A percentile compares a stretch with the other conserved stretches of the same genome.
These are phyloP conservation scores for Zingel zingel DNA, from an alignment of 2,113 vertebrate genomes.

Conservation along the genomic window DNA sequence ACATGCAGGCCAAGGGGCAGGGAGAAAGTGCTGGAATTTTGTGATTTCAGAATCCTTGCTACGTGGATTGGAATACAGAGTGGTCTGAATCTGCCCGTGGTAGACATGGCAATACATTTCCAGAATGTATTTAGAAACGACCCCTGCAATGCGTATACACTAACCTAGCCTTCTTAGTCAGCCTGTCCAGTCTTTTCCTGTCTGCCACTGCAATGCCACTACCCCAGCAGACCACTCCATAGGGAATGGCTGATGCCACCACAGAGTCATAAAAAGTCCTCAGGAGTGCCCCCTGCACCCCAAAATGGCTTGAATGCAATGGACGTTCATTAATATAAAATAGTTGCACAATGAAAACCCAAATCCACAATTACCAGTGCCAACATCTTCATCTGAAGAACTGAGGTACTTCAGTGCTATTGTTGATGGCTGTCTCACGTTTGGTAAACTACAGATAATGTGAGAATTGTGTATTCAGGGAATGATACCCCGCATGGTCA, in stretches of 20 bases:
- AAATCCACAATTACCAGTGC: background rate
- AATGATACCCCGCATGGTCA: background rate
- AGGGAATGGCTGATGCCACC: no score
- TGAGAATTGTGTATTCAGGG: background rate
- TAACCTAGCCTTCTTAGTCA: no score
- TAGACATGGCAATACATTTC: background rate
- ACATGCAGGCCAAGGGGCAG: background rate
- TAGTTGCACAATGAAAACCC: background rate
- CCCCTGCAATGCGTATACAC: background rate
- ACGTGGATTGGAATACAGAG: background rate
- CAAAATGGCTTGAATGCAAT: no score
- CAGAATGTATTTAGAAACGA: no score
- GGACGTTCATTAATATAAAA: no score
- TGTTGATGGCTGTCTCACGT: background rate
- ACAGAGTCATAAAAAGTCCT: no score
- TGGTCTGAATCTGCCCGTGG: background rate
- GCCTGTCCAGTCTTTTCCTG: no score
- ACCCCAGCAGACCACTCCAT: no score
- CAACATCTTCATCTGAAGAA: background rate
- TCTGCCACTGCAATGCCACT: no score
- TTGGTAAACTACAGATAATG: background rate
- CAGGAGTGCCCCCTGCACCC: no score
- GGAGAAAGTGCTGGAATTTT: slow-evolving; percentile 1
- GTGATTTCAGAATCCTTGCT: background rate
- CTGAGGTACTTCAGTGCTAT: background rate